Evolutionary conservation across 2,888 invertebrate species (phyloP).

Genomic region (Ichneumoninae sp.): DNA sequence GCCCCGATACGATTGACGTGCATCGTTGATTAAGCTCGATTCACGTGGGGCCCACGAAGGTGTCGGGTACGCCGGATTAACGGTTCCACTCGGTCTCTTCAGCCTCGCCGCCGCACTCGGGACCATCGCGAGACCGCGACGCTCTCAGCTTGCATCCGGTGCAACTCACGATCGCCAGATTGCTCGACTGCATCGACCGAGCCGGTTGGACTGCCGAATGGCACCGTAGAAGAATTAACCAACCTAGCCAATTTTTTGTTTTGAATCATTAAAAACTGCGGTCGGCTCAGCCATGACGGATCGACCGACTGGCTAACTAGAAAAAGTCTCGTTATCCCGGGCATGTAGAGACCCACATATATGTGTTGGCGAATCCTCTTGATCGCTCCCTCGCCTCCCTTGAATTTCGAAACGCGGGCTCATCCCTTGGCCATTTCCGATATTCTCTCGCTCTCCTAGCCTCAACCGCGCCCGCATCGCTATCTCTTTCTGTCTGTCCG

Average conservation of each 20-base stretch:
- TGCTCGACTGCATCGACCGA: neutral
- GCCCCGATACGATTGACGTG: slow-evolving; percentile 61
- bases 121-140: neutral
- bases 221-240: neutral
- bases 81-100: slow-evolving; percentile 24
- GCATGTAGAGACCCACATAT: neutral
- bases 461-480: slow-evolving; percentile 33
- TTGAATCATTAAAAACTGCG: neutral
- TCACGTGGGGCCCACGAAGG: slow-evolving; percentile 41
- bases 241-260: neutral
- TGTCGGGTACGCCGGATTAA: slow-evolving; percentile 21
- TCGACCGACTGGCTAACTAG: neutral
- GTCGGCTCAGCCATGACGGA: neutral
- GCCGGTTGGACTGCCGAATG: neutral
- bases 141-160: slow-evolving; percentile 11
- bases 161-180: slow-evolving; percentile 2
- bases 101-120: slow-evolving; percentile 3
- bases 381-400: slow-evolving; percentile 9
- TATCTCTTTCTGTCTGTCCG: slow-evolving; percentile 24
- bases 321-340: neutral
- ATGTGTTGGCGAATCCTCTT: slow-evolving; percentile 1
- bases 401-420: slow-evolving; percentile 6
- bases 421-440: slow-evolving; percentile 33
- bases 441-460: slow-evolving; percentile 5
- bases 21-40: slow-evolving; percentile 66